These are phyloP conservation scores for Anableps anableps DNA, from an alignment of 2,797 vertebrate species.

Conservation along the genomic window DNA sequence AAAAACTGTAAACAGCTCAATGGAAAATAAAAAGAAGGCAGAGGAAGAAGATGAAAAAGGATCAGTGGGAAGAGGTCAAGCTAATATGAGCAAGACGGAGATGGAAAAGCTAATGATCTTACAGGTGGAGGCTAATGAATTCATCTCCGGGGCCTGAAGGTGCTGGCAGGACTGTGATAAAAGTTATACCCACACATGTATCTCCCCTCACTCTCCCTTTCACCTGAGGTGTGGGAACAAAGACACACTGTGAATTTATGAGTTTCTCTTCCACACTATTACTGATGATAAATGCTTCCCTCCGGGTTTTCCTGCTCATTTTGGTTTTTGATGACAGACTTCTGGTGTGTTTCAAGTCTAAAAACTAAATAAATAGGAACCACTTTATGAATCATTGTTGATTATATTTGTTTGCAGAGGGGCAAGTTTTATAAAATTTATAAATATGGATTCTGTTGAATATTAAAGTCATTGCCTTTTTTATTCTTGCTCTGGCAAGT, in stretches of 20 bases:
- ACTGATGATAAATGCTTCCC: conserved; percentile 33
- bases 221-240: conserved; percentile 51
- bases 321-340: conserved; percentile 2
- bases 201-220: conserved; percentile 3
- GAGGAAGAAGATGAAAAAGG: neutral
- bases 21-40: conserved; percentile 7
- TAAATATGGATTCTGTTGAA: neutral
- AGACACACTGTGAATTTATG: conserved; percentile 43
- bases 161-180: conserved; percentile 52
- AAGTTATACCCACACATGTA: conserved; percentile 25
- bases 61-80: conserved; percentile 16
- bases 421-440: neutral
- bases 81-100: conserved; percentile 19
- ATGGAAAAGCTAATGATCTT: conserved; percentile 52
- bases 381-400: neutral
- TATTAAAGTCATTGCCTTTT: neutral
- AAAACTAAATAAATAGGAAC: conserved; percentile 2
- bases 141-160: conserved; percentile 48
- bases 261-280: conserved; percentile 28
- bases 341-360: neutral
- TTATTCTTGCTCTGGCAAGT: neutral
- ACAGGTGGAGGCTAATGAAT: conserved; percentile 63
- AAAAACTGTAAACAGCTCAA: conserved; percentile 16
- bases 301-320: conserved; percentile 6
- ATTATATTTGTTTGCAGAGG: neutral